Base-by-base conservation (phyloP, 2,888 invertebrate species). In the Apamea sordens region DNA sequence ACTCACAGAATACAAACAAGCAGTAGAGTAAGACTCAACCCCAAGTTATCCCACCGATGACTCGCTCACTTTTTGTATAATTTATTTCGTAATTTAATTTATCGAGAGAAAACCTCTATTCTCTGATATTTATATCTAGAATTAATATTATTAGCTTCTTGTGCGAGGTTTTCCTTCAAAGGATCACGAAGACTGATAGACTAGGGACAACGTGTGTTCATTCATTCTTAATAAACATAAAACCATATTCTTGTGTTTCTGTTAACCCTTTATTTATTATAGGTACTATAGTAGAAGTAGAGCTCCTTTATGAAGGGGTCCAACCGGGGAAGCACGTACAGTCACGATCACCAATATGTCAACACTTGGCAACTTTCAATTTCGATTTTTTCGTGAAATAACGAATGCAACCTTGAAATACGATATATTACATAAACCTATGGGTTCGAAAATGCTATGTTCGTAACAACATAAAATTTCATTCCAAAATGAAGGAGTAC, bases 151-250 rank as follows among this genome's bases (percentile, higher is more conserved):
- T 70, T 73, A 73, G 44, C 75, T 69, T 72, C 76, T 70, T 78
- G 75, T 71, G 69, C 76, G 79, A 86, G 80, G 78, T 83, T 88
- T 89, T 84, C 71, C 68, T 72, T 82, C 71, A 86, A 80, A 86
- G 78, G 74, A 85, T 89, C 80, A 88, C 78, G 88, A 95, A 96
- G 96, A 96, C 96, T 96, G 96, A 96, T 95, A 95, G 94, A 90
- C 83, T 93, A 92, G 92, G 91, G 82, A 79, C 84, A 79, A 83
- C 88, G 89, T 91, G 85, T 89, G 90, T 91, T 90, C 88, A 89
- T 91, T 90, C 88, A 90, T 90, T 92, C 88, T 89, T 89, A 91
- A 92, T 92, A 93, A 92, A 92, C 83, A 89, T 89, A 89, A 90
- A 89, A 89, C 83, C 83, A 86, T 84, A 80, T 68, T 83, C 73